Percentiles rank a stretch among this genome's conserved stretches.
Conservation (phyloP, 2,113 vertebrate species). For the Atrichornis clamosus region DNA sequence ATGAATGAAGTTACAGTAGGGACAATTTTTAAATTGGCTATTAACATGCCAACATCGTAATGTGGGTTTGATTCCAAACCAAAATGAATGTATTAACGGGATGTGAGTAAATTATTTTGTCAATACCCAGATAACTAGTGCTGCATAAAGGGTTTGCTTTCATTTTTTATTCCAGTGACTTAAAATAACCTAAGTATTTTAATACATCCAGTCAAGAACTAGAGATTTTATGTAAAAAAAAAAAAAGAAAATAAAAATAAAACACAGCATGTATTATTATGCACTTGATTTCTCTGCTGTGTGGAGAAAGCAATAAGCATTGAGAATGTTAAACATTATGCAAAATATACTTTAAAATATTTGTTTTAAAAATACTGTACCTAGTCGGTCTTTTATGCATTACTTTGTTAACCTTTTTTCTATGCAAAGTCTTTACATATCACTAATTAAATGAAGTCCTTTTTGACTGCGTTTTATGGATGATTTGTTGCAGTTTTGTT, state of each 20-base stretch:
- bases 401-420: conserved; percentile 86
- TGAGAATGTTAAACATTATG: conserved; percentile 84
- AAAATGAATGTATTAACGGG: conserved; percentile 73
- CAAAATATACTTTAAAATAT: conserved; percentile 80
- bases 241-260: conserved; percentile 40
- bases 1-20: conserved; percentile 54
- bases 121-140: conserved; percentile 70
- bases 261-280: conserved; percentile 83
- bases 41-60: conserved; percentile 39
- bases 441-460: conserved; percentile 83
- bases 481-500: conserved; percentile 43
- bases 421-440: conserved; percentile 86
- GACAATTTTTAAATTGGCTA: conserved; percentile 38
- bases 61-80: conserved; percentile 71
- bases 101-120: conserved; percentile 77
- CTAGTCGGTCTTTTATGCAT: conserved; percentile 73
- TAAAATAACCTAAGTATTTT: conserved; percentile 76
- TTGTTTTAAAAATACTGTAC: conserved; percentile 85
- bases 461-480: conserved; percentile 70
- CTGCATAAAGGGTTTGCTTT: conserved; percentile 67
- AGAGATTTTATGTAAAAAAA: conserved; percentile 73
- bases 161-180: conserved; percentile 69
- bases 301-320: conserved; percentile 85
- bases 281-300: conserved; percentile 90
- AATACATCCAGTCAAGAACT: conserved; percentile 70